Conservation (phyloP, 1,140 invertebrate genomes). For the Schlechtendalia chinensis region DNA sequence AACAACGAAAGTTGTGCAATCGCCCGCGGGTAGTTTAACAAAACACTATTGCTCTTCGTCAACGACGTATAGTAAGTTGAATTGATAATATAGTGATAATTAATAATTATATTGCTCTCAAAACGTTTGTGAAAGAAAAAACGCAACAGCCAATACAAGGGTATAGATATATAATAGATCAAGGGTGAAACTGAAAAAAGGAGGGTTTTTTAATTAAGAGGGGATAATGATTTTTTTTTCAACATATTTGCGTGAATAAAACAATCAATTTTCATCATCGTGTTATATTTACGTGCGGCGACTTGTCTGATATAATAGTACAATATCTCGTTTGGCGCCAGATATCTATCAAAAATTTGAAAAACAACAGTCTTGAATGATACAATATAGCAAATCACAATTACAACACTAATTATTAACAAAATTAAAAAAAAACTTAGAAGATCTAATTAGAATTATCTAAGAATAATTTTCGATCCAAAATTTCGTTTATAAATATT, state of each 20-base stretch:
- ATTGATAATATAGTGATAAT: neutral
- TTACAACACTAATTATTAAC: no score
- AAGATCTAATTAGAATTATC: no score
- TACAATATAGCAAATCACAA: no score
- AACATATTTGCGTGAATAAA: neutral
- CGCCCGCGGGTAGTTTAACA: slow-evolving; percentile 12
- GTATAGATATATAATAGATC: neutral
- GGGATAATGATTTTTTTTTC: neutral
- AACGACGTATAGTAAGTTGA: neutral
- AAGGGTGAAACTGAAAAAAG: no score
- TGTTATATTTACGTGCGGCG: neutral
- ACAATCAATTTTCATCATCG: neutral
- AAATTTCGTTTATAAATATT: no score
- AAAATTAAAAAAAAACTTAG: no score
- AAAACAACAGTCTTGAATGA: no score
- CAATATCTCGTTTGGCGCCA: neutral
- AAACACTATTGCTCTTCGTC: slow-evolving; percentile 19
- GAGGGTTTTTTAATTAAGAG: no score
- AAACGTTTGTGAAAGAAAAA: neutral
- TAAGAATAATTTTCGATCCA: no score
- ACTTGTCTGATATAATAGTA: neutral
- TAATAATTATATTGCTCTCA: neutral
- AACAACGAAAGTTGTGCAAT: slow-evolving; percentile 31
- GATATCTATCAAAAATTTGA: neutral
- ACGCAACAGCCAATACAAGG: neutral